Conservation (phyloP, 2,888 invertebrate genomes). For the Heliconius cydno region DNA sequence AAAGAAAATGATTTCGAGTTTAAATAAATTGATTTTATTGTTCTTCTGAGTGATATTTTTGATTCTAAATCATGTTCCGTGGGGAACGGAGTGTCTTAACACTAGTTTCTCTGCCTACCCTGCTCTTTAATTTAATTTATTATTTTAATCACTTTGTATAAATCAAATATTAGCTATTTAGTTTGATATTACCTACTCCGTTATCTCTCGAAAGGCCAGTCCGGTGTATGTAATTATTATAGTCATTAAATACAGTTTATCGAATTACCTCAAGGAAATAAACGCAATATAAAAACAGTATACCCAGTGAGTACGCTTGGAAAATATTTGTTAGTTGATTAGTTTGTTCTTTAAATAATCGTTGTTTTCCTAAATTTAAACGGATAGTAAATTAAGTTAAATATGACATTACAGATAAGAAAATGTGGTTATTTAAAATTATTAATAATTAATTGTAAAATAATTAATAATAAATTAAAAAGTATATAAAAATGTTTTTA, state of each 20-base stretch:
- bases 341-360: neutral
- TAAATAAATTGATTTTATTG: neutral
- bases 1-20: too few relatives aligned
- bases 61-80: neutral
- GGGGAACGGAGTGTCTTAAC: too few relatives aligned
- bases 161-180: neutral
- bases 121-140: too few relatives aligned
- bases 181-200: conserved; percentile 19
- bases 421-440: neutral
- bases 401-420: neutral
- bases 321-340: conserved; percentile 15
- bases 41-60: neutral
- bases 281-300: conserved; percentile 54
- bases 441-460: neutral
- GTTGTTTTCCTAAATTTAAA: neutral
- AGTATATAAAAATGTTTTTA: neutral
- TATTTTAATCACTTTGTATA: neutral
- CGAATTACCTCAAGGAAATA: conserved; percentile 66
- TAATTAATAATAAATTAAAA: neutral
- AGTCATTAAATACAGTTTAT: conserved; percentile 60
- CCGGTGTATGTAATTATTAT: conserved; percentile 62
- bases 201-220: conserved; percentile 39
- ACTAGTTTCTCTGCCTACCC: too few relatives aligned
- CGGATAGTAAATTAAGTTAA: neutral
- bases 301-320: conserved; percentile 24